These are phyloP conservation scores for Nipponia nippon DNA, from an alignment of 2,113 vertebrate genomes.

Conservation along the genomic window DNA sequence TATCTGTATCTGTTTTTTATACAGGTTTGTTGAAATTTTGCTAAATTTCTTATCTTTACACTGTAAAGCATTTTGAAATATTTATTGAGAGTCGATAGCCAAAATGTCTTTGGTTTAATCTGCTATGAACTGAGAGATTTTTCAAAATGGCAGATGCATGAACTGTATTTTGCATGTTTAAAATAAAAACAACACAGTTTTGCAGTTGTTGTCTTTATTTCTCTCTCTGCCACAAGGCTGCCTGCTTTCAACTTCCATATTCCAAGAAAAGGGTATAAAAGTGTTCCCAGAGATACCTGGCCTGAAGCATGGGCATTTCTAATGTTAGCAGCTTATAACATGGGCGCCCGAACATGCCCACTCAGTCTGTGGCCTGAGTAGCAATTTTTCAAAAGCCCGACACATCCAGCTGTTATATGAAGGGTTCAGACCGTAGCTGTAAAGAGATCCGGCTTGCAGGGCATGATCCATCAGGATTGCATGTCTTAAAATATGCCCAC, in stretches of 20 bases:
- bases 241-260: background rate
- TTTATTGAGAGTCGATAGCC: slow-evolving; percentile 74
- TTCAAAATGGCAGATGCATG: slow-evolving; percentile 86
- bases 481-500: background rate
- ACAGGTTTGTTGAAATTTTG: slow-evolving; percentile 93
- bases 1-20: slow-evolving; percentile 86
- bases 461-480: background rate
- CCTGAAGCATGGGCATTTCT: background rate
- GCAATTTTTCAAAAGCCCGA: background rate
- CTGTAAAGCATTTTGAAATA: slow-evolving; percentile 90
- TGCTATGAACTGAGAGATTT: slow-evolving; percentile 75
- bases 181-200: slow-evolving; percentile 79
- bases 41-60: slow-evolving; percentile 94
- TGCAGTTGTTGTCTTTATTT: slow-evolving; percentile 74
- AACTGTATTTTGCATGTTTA: slow-evolving; percentile 93
- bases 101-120: slow-evolving; percentile 79
- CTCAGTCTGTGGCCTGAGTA: background rate
- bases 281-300: background rate
- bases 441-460: background rate
- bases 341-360: background rate
- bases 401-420: background rate
- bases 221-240: slow-evolving; percentile 55
- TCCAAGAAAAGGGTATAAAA: background rate
- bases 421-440: background rate
- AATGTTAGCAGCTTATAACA: background rate